phyloP scores from a whole-genome alignment of 2,888 invertebrate species.

The Margaritifera margaritifera region DNA sequence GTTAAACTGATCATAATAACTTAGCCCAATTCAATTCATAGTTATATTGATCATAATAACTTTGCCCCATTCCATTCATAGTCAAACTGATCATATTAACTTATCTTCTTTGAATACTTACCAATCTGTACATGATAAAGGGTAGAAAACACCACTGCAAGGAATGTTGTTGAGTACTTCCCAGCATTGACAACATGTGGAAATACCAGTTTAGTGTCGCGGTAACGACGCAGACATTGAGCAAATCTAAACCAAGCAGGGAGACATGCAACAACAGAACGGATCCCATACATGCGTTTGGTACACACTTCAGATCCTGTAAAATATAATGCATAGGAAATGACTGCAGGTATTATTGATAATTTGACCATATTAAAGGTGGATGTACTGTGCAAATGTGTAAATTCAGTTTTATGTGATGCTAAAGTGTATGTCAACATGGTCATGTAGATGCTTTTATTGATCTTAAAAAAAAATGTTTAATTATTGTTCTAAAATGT shows the following conservation, averaged over 20 bases:
- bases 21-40: too few relatives aligned
- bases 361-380: too few relatives aligned
- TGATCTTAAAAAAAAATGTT: too few relatives aligned
- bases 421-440: too few relatives aligned
- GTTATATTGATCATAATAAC: too few relatives aligned
- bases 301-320: constrained; percentile 58
- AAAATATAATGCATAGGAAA: constrained; percentile 8
- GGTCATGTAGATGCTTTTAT: too few relatives aligned
- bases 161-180: constrained; percentile 97
- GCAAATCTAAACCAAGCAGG: constrained; percentile 99
- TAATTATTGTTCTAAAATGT: too few relatives aligned
- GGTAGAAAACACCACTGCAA: constrained; percentile 86
- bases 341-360: too few relatives aligned
- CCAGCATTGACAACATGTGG: constrained; percentile 98
- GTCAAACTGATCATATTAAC: not conserved
- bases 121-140: constrained; percentile 79
- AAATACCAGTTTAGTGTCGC: constrained; percentile 82
- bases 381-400: too few relatives aligned
- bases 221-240: constrained; percentile 94
- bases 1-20: too few relatives aligned
- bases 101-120: constrained; percentile 66
- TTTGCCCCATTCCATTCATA: too few relatives aligned
- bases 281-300: constrained; percentile 78
- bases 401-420: too few relatives aligned
- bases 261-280: constrained; percentile 90